phyloP scores from a whole-genome alignment of 1,140 invertebrate genomes.

The Hetaerina americana region DNA sequence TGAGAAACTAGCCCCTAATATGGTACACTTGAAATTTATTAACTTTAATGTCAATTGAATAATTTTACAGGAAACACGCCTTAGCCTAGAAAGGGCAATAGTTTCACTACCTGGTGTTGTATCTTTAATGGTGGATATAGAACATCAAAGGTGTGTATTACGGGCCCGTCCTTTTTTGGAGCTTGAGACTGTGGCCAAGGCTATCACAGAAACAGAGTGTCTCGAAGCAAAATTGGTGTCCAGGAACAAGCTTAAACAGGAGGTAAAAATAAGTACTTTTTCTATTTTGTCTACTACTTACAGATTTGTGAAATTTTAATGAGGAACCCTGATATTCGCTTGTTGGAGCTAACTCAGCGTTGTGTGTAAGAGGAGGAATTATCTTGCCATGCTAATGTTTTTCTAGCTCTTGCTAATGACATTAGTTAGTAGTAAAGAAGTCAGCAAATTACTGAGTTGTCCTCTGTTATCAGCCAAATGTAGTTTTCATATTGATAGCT shows the following conservation, averaged over 20 bases:
- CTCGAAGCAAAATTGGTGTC: conserved; percentile 33
- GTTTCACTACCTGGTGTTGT: conserved; percentile 32
- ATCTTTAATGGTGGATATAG: conserved; percentile 33
- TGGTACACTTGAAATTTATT: too few species aligned
- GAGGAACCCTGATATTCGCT: too few species aligned
- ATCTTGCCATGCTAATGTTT: too few species aligned
- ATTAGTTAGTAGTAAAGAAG: too few species aligned
- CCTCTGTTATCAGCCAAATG: too few species aligned
- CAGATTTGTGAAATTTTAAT: too few species aligned
- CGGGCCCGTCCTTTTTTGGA: conserved; percentile 30
- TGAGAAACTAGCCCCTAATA: too few species aligned
- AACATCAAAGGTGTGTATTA: conserved; percentile 34
- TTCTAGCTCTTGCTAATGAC: too few species aligned
- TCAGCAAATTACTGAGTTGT: too few species aligned
- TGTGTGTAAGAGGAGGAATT: too few species aligned
- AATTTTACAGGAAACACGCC: conserved; percentile 29
- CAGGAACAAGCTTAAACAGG: conserved; percentile 36
- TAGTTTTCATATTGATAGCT: too few species aligned
- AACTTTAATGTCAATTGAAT: conserved; percentile 8
- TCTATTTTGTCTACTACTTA: conserved; percentile 1
- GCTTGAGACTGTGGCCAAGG: conserved; percentile 31
- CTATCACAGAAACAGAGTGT: conserved; percentile 28
- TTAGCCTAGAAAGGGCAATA: conserved; percentile 30
- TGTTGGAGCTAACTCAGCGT: too few species aligned
- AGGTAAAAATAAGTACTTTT: conserved; percentile 22